A percentile compares a stretch with the other conserved stretches of the same genome.
phyloP scores from a whole-genome alignment of 2,888 invertebrate genomes.

The Podotricha telesiphe region DNA sequence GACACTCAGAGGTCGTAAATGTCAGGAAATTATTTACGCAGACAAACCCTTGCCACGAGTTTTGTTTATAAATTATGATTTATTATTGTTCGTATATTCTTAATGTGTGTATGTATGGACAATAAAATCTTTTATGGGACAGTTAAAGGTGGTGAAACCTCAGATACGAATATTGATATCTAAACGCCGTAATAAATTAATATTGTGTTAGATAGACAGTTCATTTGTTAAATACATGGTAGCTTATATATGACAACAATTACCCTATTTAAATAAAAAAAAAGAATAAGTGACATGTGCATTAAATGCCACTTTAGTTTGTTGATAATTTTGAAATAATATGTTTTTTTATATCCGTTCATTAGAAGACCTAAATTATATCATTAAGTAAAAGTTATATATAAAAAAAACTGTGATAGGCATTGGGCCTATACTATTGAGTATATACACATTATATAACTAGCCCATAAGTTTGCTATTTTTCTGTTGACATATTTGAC shows the following conservation, averaged over 20 bases:
- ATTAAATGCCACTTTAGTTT: too few relatives aligned
- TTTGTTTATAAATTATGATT: constrained; percentile 79
- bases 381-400: too few relatives aligned
- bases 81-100: constrained; percentile 73
- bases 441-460: too few relatives aligned
- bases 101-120: constrained; percentile 77
- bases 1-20: constrained; percentile 70
- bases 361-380: too few relatives aligned
- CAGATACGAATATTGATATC: constrained; percentile 73
- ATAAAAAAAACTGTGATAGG: too few relatives aligned
- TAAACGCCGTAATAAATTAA: constrained; percentile 59
- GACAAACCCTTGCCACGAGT: constrained; percentile 64
- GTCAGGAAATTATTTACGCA: constrained; percentile 75
- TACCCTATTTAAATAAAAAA: too few relatives aligned
- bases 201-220: constrained; percentile 25
- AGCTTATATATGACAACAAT: neutral
- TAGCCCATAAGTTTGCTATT: too few relatives aligned
- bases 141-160: constrained; percentile 71
- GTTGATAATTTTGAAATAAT: too few relatives aligned
- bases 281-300: too few relatives aligned
- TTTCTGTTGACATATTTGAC: too few relatives aligned
- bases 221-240: neutral
- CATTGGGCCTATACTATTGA: too few relatives aligned
- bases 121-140: constrained; percentile 78
- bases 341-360: too few relatives aligned